Conservation (phyloP, 2,113 vertebrate genomes). For the Tragelaphus imberbis region DNA sequence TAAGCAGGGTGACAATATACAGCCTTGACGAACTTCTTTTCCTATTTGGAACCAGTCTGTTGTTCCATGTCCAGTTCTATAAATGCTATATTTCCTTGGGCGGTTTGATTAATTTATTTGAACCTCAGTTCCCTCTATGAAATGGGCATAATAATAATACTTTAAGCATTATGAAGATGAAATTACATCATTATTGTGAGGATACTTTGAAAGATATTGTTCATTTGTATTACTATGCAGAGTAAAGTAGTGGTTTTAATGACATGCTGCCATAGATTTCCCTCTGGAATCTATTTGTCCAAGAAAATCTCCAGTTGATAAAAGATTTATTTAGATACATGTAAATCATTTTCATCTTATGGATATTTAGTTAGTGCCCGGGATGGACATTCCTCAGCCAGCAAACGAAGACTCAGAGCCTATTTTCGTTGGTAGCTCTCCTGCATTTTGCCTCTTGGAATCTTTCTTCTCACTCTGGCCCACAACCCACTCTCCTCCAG, state of each 20-base stretch:
- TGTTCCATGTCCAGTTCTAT: neutral
- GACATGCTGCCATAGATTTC: neutral
- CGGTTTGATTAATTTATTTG: neutral
- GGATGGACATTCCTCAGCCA: neutral
- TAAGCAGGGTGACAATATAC: too few relatives aligned
- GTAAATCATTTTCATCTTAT: neutral
- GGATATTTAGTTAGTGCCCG: neutral
- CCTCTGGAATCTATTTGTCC: neutral
- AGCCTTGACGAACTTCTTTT: too few relatives aligned
- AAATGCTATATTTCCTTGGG: neutral
- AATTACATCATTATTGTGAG: neutral
- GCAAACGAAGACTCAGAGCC: neutral
- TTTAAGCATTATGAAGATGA: neutral
- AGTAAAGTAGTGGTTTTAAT: neutral
- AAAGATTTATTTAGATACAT: neutral
- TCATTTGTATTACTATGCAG: neutral
- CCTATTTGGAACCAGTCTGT: too few relatives aligned
- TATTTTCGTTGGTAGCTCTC: neutral
- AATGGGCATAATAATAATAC: neutral
- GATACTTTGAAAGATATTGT: neutral
- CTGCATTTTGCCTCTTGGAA: neutral
- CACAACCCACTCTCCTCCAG: neutral
- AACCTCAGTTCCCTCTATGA: neutral
- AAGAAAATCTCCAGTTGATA: neutral
- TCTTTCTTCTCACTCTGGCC: neutral